These are phyloP conservation scores for Noctuana brunneofusca DNA, from an alignment of 2,888 invertebrate genomes.

Conservation along the genomic window DNA sequence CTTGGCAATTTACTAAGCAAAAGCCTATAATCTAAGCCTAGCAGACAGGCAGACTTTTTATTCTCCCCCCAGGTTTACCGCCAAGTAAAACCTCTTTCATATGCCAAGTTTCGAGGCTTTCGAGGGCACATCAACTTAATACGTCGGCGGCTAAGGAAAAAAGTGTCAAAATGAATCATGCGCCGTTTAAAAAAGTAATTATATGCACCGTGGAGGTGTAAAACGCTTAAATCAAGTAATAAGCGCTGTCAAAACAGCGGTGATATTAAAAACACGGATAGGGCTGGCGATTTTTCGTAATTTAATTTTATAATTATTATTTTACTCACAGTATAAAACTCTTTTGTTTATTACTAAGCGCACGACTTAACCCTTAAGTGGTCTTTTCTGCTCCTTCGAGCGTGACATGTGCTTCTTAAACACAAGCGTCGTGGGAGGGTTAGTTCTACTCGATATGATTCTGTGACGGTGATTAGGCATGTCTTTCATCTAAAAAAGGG, in stretches of 20 bases:
- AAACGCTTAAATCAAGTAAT: conserved; percentile 39
- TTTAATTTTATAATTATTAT: no score
- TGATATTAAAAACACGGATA: conserved; percentile 22
- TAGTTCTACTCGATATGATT: conserved; percentile 37
- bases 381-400: conserved; percentile 68
- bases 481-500: conserved; percentile 14
- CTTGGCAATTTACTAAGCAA: no score
- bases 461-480: conserved; percentile 23
- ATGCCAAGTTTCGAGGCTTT: conserved; percentile 12
- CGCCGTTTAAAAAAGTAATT: conserved; percentile 36
- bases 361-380: conserved; percentile 58
- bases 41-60: no score
- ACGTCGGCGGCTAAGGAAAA: conserved; percentile 12
- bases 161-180: conserved; percentile 34
- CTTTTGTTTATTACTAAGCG: conserved; percentile 36
- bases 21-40: no score
- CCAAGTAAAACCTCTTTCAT: background rate
- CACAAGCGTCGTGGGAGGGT: conserved; percentile 55
- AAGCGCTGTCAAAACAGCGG: conserved; percentile 33
- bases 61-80: background rate
- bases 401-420: conserved; percentile 66
- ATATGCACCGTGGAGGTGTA: conserved; percentile 39
- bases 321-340: conserved; percentile 9
- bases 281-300: conserved; percentile 19
- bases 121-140: conserved; percentile 12